phyloP scores from a whole-genome alignment of 2,888 invertebrate species.

The Neuroscelio doddi region DNA sequence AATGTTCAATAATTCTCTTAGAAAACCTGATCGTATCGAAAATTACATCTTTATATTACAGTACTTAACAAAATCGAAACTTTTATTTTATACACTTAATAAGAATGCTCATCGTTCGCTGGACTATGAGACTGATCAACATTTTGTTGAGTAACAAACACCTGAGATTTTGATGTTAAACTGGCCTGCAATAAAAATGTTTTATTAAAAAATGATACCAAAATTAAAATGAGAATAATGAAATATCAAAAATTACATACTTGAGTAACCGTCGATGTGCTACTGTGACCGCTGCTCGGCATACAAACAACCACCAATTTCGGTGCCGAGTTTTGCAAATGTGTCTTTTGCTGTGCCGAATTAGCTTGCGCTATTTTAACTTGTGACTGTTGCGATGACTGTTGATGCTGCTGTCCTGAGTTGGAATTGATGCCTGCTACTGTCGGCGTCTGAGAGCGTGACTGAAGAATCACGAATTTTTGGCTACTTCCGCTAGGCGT shows the following conservation, averaged over 20 bases:
- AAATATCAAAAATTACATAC: constrained; percentile 45
- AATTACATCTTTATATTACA: too few relatives aligned
- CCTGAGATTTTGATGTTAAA: constrained; percentile 58
- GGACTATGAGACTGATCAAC: constrained; percentile 62
- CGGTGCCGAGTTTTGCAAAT: constrained; percentile 67
- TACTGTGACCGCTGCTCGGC: constrained; percentile 65
- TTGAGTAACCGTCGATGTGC: constrained; percentile 63
- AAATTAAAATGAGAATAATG: background rate
- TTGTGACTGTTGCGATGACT: constrained; percentile 43
- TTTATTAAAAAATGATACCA: background rate
- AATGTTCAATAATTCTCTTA: too few relatives aligned
- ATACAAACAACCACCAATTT: constrained; percentile 75
- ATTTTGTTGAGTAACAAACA: constrained; percentile 62
- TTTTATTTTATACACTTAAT: too few relatives aligned
- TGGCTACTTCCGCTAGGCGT: constrained; percentile 57
- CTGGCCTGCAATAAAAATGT: constrained; percentile 51
- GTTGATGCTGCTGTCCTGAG: constrained; percentile 52
- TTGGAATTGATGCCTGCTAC: constrained; percentile 48
- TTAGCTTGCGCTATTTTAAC: constrained; percentile 56
- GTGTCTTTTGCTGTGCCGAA: constrained; percentile 58
- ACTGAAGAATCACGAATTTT: constrained; percentile 67
- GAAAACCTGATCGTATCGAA: too few relatives aligned
- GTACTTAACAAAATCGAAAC: background rate
- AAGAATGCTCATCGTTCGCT: constrained; percentile 61
- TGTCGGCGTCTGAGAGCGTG: constrained; percentile 67